Conservation (phyloP, 2,888 invertebrate species). For the Hyppa rectilinea region DNA sequence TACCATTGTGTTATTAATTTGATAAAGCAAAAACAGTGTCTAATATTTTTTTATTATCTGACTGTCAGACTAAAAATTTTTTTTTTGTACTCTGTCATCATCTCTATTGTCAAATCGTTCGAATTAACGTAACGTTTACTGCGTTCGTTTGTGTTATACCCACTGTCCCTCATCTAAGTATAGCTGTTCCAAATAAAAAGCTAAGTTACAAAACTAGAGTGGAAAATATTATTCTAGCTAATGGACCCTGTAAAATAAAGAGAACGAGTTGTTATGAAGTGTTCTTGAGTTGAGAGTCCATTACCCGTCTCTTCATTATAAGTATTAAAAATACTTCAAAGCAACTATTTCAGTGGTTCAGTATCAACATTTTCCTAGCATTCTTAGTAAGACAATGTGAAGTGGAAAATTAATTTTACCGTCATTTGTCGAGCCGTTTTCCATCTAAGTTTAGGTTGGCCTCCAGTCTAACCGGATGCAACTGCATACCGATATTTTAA, state of each 20-base stretch:
- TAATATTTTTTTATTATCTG: no score
- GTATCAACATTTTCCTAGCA: neutral
- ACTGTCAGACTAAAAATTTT: no score
- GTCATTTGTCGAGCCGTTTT: no score
- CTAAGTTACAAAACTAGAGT: neutral
- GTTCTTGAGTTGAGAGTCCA: conserved; percentile 16
- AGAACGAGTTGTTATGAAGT: conserved; percentile 19
- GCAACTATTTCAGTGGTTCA: neutral
- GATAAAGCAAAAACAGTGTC: no score
- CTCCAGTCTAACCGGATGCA: neutral
- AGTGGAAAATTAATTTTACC: neutral
- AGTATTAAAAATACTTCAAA: conserved; percentile 23
- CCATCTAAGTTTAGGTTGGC: neutral
- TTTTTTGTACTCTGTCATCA: no score
- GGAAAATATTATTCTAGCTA: conserved; percentile 27
- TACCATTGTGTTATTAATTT: no score
- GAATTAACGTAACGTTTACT: no score
- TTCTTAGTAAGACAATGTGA: neutral
- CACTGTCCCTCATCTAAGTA: no score
- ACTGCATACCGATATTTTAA: neutral
- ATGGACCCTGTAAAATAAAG: conserved; percentile 16
- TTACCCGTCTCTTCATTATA: conserved; percentile 21
- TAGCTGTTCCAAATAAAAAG: neutral
- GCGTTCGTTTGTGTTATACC: no score
- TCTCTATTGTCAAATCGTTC: no score